Evolutionary conservation across 1,140 invertebrate genomes (phyloP), one percentile per base, ranked within the genome.

Genomic region (Euschistus heros): DNA sequence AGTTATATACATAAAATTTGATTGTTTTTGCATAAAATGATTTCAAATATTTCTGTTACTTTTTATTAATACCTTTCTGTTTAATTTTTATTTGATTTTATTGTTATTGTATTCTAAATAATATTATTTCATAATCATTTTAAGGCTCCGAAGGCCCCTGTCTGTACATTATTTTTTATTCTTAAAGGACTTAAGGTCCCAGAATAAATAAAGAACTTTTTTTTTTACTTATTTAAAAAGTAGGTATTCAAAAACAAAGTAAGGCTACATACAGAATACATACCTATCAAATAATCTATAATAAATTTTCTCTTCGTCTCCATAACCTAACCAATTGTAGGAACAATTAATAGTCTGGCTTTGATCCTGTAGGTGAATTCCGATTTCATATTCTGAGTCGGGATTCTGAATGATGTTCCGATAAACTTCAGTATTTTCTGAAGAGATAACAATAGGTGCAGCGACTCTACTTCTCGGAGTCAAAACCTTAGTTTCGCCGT

Each of bases 331-430:
- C 89, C 93, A 99, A 73, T 99, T 99, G 70, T 83, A 89, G 5
- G 91, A 91, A 67, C 92, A 95, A 74, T 97, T 92, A 10, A 99
- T 89, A n/a, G 84, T 79, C 76, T 91, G 87, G 69, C 92, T 94
- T 72, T 97, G 95, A 74, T 97, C 94, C 70, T 90, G 86, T 2
- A 98, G 78, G 73, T 98, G 95, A 1, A 92, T 95, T 1, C 92
- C 94, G 57, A 99, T 87, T 79, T 99, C 96, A 74, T 91, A 98
- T 63, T 81, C 83, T 17, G 92, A 93, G 60, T 88, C 84, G 0
- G 85, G 86, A 79, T 99, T 99, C 64, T 92, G 83, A 52, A 99
- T 83, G 66, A 94, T 91, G 75, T 99, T 99, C 66, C 95, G 80
- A 70, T 83, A 92, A 3, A 99, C 81, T 52, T 87, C 79, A 0